These are phyloP conservation scores for Furcula furcula DNA, from an alignment of 2,888 invertebrate genomes.

Conservation along the genomic window DNA sequence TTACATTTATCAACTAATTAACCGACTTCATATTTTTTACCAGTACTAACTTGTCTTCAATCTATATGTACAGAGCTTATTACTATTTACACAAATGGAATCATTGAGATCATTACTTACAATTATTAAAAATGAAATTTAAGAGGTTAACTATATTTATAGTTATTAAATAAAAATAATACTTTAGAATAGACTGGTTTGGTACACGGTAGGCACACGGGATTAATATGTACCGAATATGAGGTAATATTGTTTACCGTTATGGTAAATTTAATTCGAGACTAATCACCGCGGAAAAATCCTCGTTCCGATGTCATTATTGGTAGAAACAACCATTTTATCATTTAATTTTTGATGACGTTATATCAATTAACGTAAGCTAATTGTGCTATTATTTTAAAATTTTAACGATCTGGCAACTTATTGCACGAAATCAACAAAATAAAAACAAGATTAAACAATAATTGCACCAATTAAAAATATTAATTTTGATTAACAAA, in stretches of 20 bases:
- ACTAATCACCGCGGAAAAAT: slow-evolving; percentile 25
- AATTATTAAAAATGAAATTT: slow-evolving; percentile 65
- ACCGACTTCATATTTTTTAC: too few species aligned
- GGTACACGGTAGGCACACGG: slow-evolving; percentile 53
- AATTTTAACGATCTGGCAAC: slow-evolving; percentile 25
- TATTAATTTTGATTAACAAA: not conserved
- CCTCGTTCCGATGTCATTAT: not conserved
- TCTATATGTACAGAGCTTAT: slow-evolving; percentile 67
- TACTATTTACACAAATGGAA: slow-evolving; percentile 78
- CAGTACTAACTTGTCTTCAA: slow-evolving; percentile 43
- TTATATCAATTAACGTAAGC: slow-evolving; percentile 7
- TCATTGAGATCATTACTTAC: slow-evolving; percentile 80
- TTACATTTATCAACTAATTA: slow-evolving; percentile 44
- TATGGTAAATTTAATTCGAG: slow-evolving; percentile 25
- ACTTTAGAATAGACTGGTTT: slow-evolving; percentile 75
- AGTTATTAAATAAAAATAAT: slow-evolving; percentile 68
- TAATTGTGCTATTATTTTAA: slow-evolving; percentile 13
- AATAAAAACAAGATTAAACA: slow-evolving; percentile 24
- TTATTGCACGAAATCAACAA: slow-evolving; percentile 41
- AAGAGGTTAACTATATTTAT: slow-evolving; percentile 57
- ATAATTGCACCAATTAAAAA: slow-evolving; percentile 21
- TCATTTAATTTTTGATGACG: too few species aligned
- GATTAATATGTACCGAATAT: slow-evolving; percentile 42
- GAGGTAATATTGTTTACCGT: slow-evolving; percentile 55
- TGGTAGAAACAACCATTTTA: too few species aligned